Conservation (phyloP, 2,113 vertebrate genomes). For the Picathartes gymnocephalus region DNA sequence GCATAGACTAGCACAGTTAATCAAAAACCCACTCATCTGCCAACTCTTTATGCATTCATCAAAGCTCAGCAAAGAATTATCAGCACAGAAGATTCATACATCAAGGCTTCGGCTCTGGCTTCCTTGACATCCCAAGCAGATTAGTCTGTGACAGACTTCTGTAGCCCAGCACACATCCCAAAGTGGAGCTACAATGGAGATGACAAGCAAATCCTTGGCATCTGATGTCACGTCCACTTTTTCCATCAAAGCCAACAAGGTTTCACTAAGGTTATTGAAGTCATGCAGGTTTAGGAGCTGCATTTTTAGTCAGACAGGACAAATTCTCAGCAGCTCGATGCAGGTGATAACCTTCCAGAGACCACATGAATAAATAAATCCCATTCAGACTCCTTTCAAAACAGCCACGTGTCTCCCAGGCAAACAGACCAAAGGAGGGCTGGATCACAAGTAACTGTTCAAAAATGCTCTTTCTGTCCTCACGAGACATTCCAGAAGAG, state of each 20-base stretch:
- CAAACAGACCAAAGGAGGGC: not conserved
- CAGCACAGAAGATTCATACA: conserved; percentile 41
- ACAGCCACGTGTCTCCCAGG: not conserved
- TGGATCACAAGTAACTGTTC: not conserved
- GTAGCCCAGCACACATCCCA: conserved; percentile 14
- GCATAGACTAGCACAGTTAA: conserved; percentile 54
- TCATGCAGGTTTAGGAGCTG: not conserved
- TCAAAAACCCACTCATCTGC: conserved; percentile 60
- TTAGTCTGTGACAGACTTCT: conserved; percentile 56
- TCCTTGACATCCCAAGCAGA: conserved; percentile 53
- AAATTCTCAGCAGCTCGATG: not conserved
- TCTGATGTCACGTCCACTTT: conserved; percentile 7
- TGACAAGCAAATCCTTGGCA: conserved; percentile 42
- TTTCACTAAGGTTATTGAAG: conserved; percentile 1
- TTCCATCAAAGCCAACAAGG: conserved; percentile 40
- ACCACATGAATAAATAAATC: not conserved
- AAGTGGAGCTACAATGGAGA: not conserved
- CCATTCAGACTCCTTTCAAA: not conserved
- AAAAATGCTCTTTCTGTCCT: not conserved
- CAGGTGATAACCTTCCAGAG: not conserved
- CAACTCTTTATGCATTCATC: conserved; percentile 61
- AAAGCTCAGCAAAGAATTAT: conserved; percentile 62
- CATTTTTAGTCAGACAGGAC: conserved; percentile 22
- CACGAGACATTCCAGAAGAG: not conserved
- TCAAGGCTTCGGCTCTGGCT: conserved; percentile 48